These are phyloP conservation scores for Aricia agestis DNA, from an alignment of 1,140 invertebrate genomes.

Conservation along the genomic window DNA sequence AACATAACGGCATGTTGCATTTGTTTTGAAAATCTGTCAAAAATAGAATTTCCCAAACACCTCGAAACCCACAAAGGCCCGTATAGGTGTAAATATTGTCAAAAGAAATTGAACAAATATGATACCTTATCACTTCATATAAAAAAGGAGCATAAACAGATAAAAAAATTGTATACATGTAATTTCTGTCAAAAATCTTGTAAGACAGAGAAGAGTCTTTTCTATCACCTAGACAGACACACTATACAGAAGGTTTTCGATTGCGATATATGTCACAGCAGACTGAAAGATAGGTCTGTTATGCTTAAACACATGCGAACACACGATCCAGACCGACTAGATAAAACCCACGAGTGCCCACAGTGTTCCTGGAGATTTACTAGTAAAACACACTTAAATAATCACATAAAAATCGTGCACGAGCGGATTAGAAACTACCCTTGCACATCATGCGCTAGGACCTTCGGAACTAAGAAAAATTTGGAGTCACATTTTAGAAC, in stretches of 20 bases:
- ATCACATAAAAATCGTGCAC: constrained; percentile 17
- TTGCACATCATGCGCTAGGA: constrained; percentile 20
- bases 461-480: constrained; percentile 5
- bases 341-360: constrained; percentile 19
- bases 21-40: background rate
- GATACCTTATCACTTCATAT: background rate
- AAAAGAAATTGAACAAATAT: background rate
- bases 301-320: constrained; percentile 16
- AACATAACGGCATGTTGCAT: background rate
- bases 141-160: background rate
- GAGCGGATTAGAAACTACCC: constrained; percentile 2
- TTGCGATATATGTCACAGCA: constrained; percentile 24
- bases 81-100: background rate
- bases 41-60: background rate
- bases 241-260: constrained; percentile 10
- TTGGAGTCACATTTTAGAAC: constrained; percentile 4
- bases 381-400: constrained; percentile 13
- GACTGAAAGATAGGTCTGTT: background rate
- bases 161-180: background rate
- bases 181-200: background rate
- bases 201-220: background rate
- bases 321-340: constrained; percentile 6
- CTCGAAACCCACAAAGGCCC: background rate
- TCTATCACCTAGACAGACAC: background rate
- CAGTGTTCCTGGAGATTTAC: constrained; percentile 15